These are phyloP conservation scores for Crocallis elinguaria DNA, from an alignment of 2,888 invertebrate genomes.

Conservation along the genomic window DNA sequence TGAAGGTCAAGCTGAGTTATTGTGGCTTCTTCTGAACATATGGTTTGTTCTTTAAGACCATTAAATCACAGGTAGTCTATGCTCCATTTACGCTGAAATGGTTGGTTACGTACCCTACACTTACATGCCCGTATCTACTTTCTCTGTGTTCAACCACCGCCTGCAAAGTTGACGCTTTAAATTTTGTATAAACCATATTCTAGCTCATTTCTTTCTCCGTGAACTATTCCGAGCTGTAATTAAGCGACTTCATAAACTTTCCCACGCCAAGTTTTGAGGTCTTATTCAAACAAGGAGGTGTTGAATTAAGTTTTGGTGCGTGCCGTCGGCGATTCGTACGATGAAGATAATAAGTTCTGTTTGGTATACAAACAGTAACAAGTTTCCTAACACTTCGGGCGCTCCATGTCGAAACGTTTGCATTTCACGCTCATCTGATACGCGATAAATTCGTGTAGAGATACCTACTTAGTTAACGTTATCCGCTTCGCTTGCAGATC, in stretches of 20 bases:
- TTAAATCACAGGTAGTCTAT: conserved; percentile 52
- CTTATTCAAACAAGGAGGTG: conserved; percentile 42
- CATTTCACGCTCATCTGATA: conserved; percentile 55
- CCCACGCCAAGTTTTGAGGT: conserved; percentile 41
- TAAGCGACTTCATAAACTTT: conserved; percentile 29
- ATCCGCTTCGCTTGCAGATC: conserved; percentile 32
- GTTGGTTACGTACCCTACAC: conserved; percentile 55
- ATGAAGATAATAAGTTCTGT: conserved; percentile 44
- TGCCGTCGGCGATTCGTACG: conserved; percentile 40
- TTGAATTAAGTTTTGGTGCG: conserved; percentile 27
- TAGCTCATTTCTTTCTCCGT: conserved; percentile 30
- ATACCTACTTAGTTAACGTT: conserved; percentile 35
- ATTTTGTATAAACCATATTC: conserved; percentile 45
- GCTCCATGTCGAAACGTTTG: conserved; percentile 55
- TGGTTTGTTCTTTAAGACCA: conserved; percentile 39
- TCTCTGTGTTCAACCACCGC: conserved; percentile 53
- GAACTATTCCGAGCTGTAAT: conserved; percentile 26
- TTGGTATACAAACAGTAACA: conserved; percentile 52
- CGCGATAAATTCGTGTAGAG: conserved; percentile 52
- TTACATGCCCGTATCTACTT: conserved; percentile 59
- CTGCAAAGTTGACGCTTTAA: conserved; percentile 40
- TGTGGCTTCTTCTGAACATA: conserved; percentile 46
- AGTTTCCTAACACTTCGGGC: conserved; percentile 52
- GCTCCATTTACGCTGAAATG: conserved; percentile 68
- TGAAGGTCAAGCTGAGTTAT: conserved; percentile 70